Evolutionary conservation across 2,797 vertebrate species (phyloP), one percentile per base, ranked within the genome.

Genomic region (Pangasius mekongensis): DNA sequence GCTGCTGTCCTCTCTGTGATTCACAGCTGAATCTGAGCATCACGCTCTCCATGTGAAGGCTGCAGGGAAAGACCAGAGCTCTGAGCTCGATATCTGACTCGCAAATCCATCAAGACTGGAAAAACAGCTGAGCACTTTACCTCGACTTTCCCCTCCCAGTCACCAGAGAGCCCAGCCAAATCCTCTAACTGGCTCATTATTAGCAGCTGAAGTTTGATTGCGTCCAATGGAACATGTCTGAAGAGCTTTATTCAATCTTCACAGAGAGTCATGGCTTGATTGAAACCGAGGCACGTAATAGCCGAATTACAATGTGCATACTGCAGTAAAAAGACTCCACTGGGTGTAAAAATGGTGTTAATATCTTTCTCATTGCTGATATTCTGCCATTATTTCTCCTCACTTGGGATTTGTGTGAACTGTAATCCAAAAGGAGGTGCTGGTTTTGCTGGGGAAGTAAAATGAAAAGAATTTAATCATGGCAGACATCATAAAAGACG

Each of bases 191-290:
- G 62, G 52, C 58, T 87, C 82, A 78, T 88, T 80, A 86, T 67
- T 69, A 60, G 83, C 71, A 89, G 62, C 78, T 60, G 83, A 67
- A 60, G 71, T 91, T 88, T 88, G 89, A 87, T 90, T 85, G 87
- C 22, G 7, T 83, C 89, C 89, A 52, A 60, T 58, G 81, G 86
- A 83, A 83, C 30, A 87, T 85, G 74, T 76, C 81, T 52, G 77
- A 85, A 85, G 43, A 73, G 85, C 83, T 84, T 73, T 62, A 58
- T 80, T 87, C 36, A 77, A 66, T 88, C 73, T 74, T 58, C 76
- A 54, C 20, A 2, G 22, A 30, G 77, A 67, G 52, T 56, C 77
- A 3, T 30, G 47, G 20, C 64, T 71, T 36, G 43, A 87, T 83
- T 82, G 56, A 62, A 83, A 58, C 56, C 22, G 20, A 87, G 39